Evolutionary conservation across 2,888 invertebrate genomes (phyloP), one percentile per base, ranked within the genome.

Genomic region (Lepas anatifera): DNA sequence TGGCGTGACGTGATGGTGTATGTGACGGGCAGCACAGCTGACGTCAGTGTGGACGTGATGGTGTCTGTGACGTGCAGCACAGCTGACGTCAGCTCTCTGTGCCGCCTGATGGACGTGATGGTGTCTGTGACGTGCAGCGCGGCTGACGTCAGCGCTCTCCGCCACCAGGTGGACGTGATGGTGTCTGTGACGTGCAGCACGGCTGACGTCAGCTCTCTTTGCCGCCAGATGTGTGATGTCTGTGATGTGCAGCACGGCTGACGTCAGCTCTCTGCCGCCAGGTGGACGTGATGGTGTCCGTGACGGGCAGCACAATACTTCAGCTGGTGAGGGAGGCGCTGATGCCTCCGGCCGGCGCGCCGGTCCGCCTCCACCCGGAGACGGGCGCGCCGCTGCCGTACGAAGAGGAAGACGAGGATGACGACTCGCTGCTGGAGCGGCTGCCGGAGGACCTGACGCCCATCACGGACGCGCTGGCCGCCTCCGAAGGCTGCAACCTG

Each of bases 241-340:
- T 10, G 41, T 41, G 41, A 13, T 16, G 11, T 41, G 41, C 41
- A 41, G 13, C 13, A 16, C 7, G 11, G 41, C 4, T 41, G 41
- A 41, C 41, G 41, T 29, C 29, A 7, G 50, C 22, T 27, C 52
- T 29, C 52, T 3, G 41, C 16, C 39, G 37, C 1, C 64, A 64
- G 64, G 95, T 98, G 76, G 97, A 99, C 83, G 88, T 96, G 77
- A 92, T 97, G 79, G 92, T 99, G 77, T 95, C 98, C 48, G 91
- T 96, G 76, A 91, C 94, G 68, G 99, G 99, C 74, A 95, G 96
- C 75, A 95, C 96, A 83, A 84, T 98, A 73, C 82, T 99, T 76
- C 95, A 96, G 81, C 88, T 90, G 76, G 98, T 98, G 84, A 90
- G 90, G 80, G 96, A 98, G 83, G 72, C 72, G 72, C 75, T 75